Conservation (phyloP, 2,113 vertebrate species). For the Sebastes fasciatus region DNA sequence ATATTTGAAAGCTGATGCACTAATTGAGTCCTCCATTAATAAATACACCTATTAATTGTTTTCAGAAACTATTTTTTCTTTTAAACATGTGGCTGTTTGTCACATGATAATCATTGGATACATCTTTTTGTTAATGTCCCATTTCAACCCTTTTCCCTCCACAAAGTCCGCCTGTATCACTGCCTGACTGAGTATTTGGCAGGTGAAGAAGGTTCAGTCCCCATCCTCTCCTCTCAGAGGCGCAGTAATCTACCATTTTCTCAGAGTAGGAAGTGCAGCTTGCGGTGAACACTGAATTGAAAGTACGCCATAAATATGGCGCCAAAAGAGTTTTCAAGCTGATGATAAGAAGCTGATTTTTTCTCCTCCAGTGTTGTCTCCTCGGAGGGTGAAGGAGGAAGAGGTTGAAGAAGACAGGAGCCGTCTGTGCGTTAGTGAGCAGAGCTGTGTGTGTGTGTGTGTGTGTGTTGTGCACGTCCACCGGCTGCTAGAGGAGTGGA, state of each 20-base stretch:
- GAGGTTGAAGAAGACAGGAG: slow-evolving; percentile 74
- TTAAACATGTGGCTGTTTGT: background rate
- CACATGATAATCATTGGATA: background rate
- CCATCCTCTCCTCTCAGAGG: slow-evolving; percentile 69
- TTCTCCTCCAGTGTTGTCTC: background rate
- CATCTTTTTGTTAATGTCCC: background rate
- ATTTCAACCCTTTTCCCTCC: background rate
- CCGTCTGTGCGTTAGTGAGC: slow-evolving; percentile 72
- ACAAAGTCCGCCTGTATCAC: background rate
- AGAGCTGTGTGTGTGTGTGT: slow-evolving; percentile 39
- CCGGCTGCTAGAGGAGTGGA: slow-evolving; percentile 64
- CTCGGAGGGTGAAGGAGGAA: slow-evolving; percentile 60
- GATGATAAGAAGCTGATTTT: slow-evolving; percentile 83
- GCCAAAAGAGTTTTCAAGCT: slow-evolving; percentile 94
- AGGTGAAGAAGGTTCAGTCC: slow-evolving; percentile 71
- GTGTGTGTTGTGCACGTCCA: slow-evolving; percentile 30
- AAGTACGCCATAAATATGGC: slow-evolving; percentile 99
- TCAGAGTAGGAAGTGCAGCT: slow-evolving; percentile 77
- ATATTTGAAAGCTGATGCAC: background rate
- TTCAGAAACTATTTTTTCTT: background rate
- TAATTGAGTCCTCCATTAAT: background rate
- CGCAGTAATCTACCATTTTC: slow-evolving; percentile 66
- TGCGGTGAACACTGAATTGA: slow-evolving; percentile 91
- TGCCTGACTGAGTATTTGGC: slow-evolving; percentile 19
- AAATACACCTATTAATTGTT: background rate